Evolutionary conservation across 1,140 invertebrate species (phyloP), one percentile per base, ranked within the genome.

Genomic region (Brachionus rotundiformis): DNA sequence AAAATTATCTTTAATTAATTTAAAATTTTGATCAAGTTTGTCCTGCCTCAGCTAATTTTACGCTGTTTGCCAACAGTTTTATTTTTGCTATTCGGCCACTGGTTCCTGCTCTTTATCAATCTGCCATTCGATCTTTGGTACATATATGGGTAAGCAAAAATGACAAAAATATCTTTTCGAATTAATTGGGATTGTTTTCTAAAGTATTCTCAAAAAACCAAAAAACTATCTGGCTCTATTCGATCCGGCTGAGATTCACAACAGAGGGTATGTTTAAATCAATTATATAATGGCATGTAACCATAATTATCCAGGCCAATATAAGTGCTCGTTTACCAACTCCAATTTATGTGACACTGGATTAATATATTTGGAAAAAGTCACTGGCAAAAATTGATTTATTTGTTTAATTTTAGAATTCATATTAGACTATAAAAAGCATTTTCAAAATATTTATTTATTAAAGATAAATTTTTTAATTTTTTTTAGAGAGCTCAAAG

Each of bases 211-310:
- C 10, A 44, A 27, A 77, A 44, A 47, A n/a, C 73, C 73, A 23
- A 31, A 27, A 49, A 77, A 27, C 25, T 77, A 77, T 33, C 7
- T 47, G 27, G 25, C 23, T 4, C 39, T 79, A 59, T 79, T 59
- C 25, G 76, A 79, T 59, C 47, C 76, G 25, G 76, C 47, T 36
- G 76, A 79, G 31, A 79, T 79, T 19, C 49, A 59, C 6, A 79
- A 79, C 39, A 73, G 68, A 44, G 68, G 68, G 68, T 73, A 19
- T 7, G n/a, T n/a, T n/a, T n/a, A n/a, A n/a, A n/a, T n/a, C n/a
- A n/a, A n/a, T n/a, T n/a, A n/a, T n/a, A n/a, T n/a, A n/a, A n/a
- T n/a, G n/a, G n/a, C n/a, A n/a, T n/a, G n/a, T n/a, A n/a, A n/a
- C n/a, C n/a, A n/a, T n/a, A n/a, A n/a, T n/a, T n/a, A n/a, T n/a